Evolutionary conservation across 2,888 invertebrate species (phyloP).

Genomic region (Oconnorella tubifera): DNA sequence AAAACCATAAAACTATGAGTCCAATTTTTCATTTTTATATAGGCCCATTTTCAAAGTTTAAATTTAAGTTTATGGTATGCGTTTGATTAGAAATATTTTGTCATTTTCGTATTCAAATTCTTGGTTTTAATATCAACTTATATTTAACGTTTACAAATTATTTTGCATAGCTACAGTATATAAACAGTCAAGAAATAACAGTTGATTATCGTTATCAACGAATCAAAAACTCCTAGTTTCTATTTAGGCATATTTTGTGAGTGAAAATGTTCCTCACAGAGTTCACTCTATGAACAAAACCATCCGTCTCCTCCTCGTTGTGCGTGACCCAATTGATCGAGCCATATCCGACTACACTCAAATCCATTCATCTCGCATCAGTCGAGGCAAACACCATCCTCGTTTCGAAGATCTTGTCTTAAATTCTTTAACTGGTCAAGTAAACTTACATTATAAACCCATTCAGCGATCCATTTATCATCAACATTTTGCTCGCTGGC

Average conservation of each 20-base stretch:
- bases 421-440: constrained; percentile 45
- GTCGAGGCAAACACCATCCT: constrained; percentile 24
- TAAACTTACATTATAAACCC: constrained; percentile 55
- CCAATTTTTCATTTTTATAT: too few species aligned
- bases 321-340: constrained; percentile 90
- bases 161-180: too few species aligned
- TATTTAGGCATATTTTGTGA: constrained; percentile 92
- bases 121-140: too few species aligned
- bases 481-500: constrained; percentile 81
- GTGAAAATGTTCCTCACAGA: constrained; percentile 87
- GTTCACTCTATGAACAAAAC: constrained; percentile 90
- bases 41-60: too few species aligned
- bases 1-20: too few species aligned
- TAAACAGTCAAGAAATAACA: too few species aligned
- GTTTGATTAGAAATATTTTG: too few species aligned
- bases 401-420: constrained; percentile 55
- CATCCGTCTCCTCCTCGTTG: constrained; percentile 81
- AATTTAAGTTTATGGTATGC: too few species aligned
- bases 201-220: too few species aligned
- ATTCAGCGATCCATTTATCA: constrained; percentile 46
- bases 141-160: too few species aligned
- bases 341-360: constrained; percentile 97
- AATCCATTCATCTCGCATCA: constrained; percentile 65
- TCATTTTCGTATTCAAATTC: too few species aligned
- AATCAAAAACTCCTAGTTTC: too few species aligned